Evolutionary conservation across 2,888 invertebrate species (phyloP), one percentile per base, ranked within the genome.

Genomic region (Leucania comma): DNA sequence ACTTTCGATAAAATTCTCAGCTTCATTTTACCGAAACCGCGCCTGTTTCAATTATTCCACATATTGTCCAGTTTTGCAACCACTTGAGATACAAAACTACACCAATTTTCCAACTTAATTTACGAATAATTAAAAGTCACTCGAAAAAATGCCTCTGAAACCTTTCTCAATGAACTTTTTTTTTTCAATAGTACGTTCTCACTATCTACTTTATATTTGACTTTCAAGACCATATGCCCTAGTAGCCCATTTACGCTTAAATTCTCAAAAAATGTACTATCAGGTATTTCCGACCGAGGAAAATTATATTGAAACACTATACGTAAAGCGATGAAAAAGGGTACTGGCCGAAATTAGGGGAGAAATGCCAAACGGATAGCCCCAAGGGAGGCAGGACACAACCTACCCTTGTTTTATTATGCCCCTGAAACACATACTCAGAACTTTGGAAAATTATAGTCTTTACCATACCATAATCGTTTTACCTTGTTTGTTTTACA

Each of bases 301-400:
- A 82, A 80, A 82, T 82, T 78, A 78, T 72, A 82, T 80, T 78
- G 75, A 82, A 72, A 78, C 64, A 58, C 53, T 74, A 50, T 66
- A 72, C 53, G 24, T 58, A 69, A 68, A 58, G 71, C 60, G 68
- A 80, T 61, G 69, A 66, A 74, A 69, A 80, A 63, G 62, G 74
- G 68, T 68, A 75, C 66, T 70, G 79, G 54, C 54, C 62, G 66
- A 75, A 75, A 80, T 84, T 81, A 82, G 59, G 81, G 78, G 75
- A 81, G 77, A 69, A 77, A 83, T 86, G 88, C 86, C 84, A 87
- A 88, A 81, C 75, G 78, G 59, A 59, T 66, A 58, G 69, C 77
- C 86, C 78, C 84, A 20, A 26, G 88, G 87, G 87, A 81, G 59
- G 29, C 67, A 53, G 68, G 77, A 81, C 70, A 75, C 72, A 62